These are phyloP conservation scores for Pogonomyrmex californicus DNA, from an alignment of 1,140 invertebrate species.

Conservation along the genomic window DNA sequence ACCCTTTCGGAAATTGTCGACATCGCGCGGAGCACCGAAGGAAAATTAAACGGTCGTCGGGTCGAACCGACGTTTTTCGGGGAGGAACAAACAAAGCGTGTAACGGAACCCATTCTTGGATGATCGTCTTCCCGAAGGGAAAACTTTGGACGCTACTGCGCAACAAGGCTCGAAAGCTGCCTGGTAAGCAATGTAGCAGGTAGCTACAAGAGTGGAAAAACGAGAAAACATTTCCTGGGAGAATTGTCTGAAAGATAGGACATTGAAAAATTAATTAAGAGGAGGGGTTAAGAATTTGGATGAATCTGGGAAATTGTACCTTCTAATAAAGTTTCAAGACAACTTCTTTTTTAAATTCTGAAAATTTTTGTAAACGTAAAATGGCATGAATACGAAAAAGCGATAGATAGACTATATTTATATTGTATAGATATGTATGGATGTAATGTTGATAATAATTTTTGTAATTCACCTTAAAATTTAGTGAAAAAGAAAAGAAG, in stretches of 20 bases:
- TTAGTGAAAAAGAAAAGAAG: background rate
- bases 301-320: background rate
- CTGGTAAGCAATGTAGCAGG: constrained; percentile 15
- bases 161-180: constrained; percentile 42
- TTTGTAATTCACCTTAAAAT: background rate
- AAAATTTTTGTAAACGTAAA: background rate
- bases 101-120: constrained; percentile 1
- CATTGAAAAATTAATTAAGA: constrained; percentile 35
- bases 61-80: constrained; percentile 6
- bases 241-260: constrained; percentile 1
- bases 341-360: background rate
- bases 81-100: constrained; percentile 44
- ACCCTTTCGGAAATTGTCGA: constrained; percentile 50
- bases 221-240: constrained; percentile 20
- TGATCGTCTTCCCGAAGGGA: constrained; percentile 2
- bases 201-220: constrained; percentile 6
- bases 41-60: constrained; percentile 45
- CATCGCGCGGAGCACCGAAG: constrained; percentile 5
- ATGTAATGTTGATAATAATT: background rate
- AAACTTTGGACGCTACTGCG: constrained; percentile 2
- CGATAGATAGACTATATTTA: background rate
- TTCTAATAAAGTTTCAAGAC: background rate
- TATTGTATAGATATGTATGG: too few species aligned
- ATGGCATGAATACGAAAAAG: background rate
- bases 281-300: background rate